phyloP scores from a whole-genome alignment of 2,797 vertebrate genomes.

The Clarias fuscus region DNA sequence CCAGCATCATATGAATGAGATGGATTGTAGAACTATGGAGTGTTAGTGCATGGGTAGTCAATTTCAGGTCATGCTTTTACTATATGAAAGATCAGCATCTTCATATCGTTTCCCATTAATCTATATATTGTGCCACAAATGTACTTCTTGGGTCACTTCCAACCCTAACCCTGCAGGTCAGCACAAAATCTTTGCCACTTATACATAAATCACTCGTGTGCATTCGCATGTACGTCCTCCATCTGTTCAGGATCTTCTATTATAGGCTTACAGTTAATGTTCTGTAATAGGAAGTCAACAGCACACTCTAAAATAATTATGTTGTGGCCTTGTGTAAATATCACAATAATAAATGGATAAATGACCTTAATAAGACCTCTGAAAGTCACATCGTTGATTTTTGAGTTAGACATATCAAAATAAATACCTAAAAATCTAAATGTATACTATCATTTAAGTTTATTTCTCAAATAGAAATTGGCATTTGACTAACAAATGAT shows the following conservation, averaged over 20 bases:
- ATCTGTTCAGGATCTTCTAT: neutral
- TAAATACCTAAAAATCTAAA: no score
- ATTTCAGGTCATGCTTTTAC: neutral
- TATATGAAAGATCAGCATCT: slow-evolving; percentile 16
- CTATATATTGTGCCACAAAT: slow-evolving; percentile 57
- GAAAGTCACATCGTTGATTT: no score
- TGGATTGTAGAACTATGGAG: neutral
- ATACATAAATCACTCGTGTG: slow-evolving; percentile 3
- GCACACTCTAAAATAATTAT: no score
- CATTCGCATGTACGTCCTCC: neutral
- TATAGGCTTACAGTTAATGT: neutral
- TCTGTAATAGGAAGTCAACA: neutral
- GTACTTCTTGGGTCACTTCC: slow-evolving; percentile 59
- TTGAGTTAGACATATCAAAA: no score
- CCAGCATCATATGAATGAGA: neutral
- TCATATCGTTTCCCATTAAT: slow-evolving; percentile 39
- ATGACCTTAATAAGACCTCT: no score
- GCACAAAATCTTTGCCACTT: slow-evolving; percentile 14
- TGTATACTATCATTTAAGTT: no score
- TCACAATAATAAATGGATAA: no score
- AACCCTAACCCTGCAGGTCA: slow-evolving; percentile 40
- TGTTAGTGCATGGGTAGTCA: neutral
- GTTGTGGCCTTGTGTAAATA: no score
- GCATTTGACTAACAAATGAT: no score
- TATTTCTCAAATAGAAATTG: no score